A percentile compares a stretch with the other conserved stretches of the same genome.
These are phyloP conservation scores for Drosophila meridiana DNA, from an alignment of 2,888 invertebrate genomes.

Conservation along the genomic window DNA sequence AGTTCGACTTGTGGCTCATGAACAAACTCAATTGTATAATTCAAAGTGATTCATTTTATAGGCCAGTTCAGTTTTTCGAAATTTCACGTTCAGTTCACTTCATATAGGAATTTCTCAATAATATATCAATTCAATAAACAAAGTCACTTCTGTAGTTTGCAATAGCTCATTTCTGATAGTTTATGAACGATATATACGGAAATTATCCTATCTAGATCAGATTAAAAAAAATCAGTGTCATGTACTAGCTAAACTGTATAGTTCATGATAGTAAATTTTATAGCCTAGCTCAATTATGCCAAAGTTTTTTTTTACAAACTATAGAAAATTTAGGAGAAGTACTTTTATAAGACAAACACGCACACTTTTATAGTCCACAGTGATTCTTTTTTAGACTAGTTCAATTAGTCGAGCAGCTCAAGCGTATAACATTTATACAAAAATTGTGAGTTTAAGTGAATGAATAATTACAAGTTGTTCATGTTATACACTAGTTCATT, in stretches of 20 bases:
- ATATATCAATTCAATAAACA: background rate
- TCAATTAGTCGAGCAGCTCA: background rate
- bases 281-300: no score
- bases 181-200: background rate
- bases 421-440: no score
- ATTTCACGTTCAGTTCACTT: no score
- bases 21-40: background rate
- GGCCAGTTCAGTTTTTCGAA: no score
- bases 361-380: no score
- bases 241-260: background rate
- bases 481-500: background rate
- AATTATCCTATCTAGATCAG: background rate
- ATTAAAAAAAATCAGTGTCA: background rate
- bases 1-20: no score
- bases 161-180: background rate
- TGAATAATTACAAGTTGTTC: background rate
- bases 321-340: no score
- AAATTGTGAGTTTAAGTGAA: background rate
- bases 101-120: background rate
- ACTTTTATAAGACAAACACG: no score
- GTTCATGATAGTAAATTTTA: background rate
- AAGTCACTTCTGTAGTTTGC: no score
- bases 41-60: background rate
- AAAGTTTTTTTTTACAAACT: no score
- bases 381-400: background rate